Conservation (phyloP, 2,113 vertebrate species). For the Tichodroma muraria region DNA sequence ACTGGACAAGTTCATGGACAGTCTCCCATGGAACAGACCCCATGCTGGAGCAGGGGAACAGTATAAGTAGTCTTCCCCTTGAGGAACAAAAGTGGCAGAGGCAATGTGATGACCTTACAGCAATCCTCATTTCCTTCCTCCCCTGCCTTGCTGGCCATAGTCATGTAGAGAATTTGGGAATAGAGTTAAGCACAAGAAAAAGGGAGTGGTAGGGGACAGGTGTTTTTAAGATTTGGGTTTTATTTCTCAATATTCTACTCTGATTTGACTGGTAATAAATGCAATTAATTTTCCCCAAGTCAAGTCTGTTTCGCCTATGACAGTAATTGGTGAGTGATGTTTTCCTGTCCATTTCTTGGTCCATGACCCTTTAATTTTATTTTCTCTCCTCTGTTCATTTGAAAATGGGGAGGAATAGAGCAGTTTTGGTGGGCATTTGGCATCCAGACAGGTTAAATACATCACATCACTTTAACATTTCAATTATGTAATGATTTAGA, state of each 20-base stretch:
- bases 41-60: not conserved
- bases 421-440: not conserved
- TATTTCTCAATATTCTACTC: not conserved
- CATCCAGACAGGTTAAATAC: not conserved
- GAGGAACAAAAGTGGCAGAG: not conserved
- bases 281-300: not conserved
- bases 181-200: not conserved
- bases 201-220: too few relatives aligned
- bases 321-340: not conserved
- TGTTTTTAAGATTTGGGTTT: not conserved
- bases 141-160: not conserved
- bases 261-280: not conserved
- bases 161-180: not conserved
- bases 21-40: rapidly evolving
- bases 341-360: not conserved
- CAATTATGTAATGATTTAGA: not conserved
- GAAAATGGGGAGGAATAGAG: not conserved
- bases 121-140: not conserved
- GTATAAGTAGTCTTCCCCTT: not conserved
- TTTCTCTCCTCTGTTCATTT: not conserved
- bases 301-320: not conserved
- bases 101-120: not conserved
- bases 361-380: not conserved
- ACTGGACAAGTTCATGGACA: not conserved
- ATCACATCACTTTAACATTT: not conserved